phyloP scores from a whole-genome alignment of 2,797 vertebrate species.

The Pogoniulus pusillus region DNA sequence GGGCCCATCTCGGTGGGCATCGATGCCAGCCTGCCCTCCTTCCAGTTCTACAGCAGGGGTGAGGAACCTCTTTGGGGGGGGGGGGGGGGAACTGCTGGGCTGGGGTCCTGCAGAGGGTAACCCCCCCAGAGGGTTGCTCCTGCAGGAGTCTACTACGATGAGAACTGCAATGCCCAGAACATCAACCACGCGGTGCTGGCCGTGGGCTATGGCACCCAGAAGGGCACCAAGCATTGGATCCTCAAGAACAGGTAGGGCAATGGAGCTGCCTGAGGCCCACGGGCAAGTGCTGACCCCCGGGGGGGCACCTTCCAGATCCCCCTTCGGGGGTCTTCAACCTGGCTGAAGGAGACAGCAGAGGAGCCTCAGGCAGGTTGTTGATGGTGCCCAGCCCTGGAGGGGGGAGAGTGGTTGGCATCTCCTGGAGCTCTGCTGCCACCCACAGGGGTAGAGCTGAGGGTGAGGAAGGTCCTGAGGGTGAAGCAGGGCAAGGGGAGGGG shows the following conservation, averaged over 20 bases:
- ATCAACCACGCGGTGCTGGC: conserved; percentile 93
- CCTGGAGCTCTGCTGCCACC: too few relatives aligned
- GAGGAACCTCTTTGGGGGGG: background rate
- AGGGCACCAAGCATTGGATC: conserved; percentile 91
- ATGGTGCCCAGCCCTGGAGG: too few relatives aligned
- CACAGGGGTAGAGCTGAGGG: too few relatives aligned
- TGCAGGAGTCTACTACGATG: conserved; percentile 91
- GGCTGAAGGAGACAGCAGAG: too few relatives aligned
- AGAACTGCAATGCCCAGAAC: conserved; percentile 83
- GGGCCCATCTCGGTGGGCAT: conserved; percentile 91
- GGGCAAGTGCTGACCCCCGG: too few relatives aligned
- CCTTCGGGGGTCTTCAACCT: too few relatives aligned
- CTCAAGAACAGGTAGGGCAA: conserved; percentile 91
- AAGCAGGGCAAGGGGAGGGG: too few relatives aligned
- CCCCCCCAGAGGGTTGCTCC: background rate
- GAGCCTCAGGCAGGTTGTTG: too few relatives aligned
- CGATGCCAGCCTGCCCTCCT: conserved; percentile 86
- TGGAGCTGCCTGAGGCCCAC: too few relatives aligned
- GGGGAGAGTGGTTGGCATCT: too few relatives aligned
- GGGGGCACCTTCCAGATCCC: too few relatives aligned
- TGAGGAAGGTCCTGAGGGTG: too few relatives aligned
- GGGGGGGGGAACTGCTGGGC: accelerated
- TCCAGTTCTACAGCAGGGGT: conserved; percentile 93
- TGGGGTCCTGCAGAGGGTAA: accelerated
- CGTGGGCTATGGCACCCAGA: conserved; percentile 88